Evolutionary conservation across 1,140 invertebrate genomes (phyloP).

Genomic region (Pseudomyrmex cubaensis): DNA sequence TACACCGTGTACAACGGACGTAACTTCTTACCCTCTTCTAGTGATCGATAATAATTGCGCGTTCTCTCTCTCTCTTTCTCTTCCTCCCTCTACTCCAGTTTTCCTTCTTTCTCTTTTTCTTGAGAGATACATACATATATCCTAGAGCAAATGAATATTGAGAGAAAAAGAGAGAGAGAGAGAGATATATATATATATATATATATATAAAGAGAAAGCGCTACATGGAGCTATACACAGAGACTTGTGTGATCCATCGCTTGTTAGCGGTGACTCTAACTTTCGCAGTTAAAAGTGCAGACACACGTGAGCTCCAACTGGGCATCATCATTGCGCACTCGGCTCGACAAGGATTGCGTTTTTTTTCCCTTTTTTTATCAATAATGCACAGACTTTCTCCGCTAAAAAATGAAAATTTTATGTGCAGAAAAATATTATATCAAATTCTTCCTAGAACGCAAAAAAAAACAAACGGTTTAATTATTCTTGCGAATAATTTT

Average conservation of each 20-base stretch:
- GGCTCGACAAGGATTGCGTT: not conserved
- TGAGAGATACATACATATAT: conserved; percentile 4
- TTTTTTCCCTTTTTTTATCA: not conserved
- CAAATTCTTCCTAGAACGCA: no score
- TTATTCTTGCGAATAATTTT: no score
- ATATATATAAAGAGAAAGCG: not conserved
- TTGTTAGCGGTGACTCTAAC: conserved; percentile 44
- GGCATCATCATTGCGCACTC: conserved; percentile 10
- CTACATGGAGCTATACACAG: not conserved
- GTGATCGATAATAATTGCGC: conserved; percentile 67
- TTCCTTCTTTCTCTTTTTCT: no score
- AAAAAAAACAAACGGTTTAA: no score
- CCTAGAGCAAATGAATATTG: conserved; percentile 47
- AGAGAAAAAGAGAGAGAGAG: not conserved
- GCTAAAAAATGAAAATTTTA: not conserved
- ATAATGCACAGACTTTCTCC: not conserved
- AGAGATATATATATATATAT: no score
- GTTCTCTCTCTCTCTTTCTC: not conserved
- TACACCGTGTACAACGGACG: conserved; percentile 2
- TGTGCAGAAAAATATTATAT: no score
- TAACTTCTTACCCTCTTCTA: conserved; percentile 65
- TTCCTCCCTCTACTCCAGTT: no score
- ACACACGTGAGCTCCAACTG: conserved; percentile 18
- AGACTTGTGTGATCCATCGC: conserved; percentile 19
- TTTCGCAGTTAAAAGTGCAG: conserved; percentile 42